Evolutionary conservation across 2,797 vertebrate species (phyloP).

Genomic region (Apogon talboti): DNA sequence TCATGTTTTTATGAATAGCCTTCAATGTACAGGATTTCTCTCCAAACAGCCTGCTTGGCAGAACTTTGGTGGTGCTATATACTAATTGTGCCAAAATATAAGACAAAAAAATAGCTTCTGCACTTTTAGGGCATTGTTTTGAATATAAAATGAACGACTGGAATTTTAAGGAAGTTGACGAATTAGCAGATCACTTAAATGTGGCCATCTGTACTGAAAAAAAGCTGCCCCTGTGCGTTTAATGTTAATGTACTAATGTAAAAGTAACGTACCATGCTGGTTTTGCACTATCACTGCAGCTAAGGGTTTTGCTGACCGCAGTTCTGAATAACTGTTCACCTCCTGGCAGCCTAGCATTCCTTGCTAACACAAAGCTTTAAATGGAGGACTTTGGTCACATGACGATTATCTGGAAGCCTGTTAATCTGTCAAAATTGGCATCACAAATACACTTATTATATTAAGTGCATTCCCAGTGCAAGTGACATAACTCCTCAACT

Average conservation of each 20-base stretch:
- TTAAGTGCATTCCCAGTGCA: conserved; percentile 17
- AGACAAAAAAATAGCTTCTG: conserved; percentile 39
- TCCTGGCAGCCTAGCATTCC: conserved; percentile 14
- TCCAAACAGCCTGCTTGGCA: conserved; percentile 62
- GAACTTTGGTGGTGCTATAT: conserved; percentile 69
- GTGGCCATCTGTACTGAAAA: conserved; percentile 32
- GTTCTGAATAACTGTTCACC: conserved; percentile 28
- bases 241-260: conserved; percentile 35
- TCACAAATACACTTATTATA: conserved; percentile 6
- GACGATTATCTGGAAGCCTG: conserved; percentile 11
- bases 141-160: conserved; percentile 29
- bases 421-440: conserved; percentile 11
- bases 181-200: conserved; percentile 42
- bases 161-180: conserved; percentile 31
- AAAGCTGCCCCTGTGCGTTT: conserved; percentile 33
- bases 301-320: conserved; percentile 23
- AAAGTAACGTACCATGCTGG: conserved; percentile 23
- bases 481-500: conserved; percentile 11
- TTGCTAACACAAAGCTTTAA: conserved; percentile 11
- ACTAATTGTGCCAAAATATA: conserved; percentile 73
- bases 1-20: conserved; percentile 61
- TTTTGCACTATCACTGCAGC: conserved; percentile 44
- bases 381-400: conserved; percentile 6
- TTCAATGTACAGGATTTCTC: conserved; percentile 53
- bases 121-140: conserved; percentile 57